Evolutionary conservation across 2,888 invertebrate genomes (phyloP), one percentile per base, ranked within the genome.

Genomic region (Drosophila nigricruria): DNA sequence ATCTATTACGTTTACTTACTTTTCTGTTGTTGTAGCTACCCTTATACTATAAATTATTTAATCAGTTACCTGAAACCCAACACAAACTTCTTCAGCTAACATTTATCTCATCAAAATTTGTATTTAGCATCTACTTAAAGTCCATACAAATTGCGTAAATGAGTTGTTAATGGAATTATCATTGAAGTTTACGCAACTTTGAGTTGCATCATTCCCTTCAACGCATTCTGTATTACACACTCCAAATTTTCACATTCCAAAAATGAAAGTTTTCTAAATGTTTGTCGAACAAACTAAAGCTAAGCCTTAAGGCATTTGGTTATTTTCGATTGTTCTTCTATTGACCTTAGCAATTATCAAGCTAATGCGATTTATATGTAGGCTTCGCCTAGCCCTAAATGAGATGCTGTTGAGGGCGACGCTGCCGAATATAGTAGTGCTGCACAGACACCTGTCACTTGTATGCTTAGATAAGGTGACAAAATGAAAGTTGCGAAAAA

Each of bases 401-500:
- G 56, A 58, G n/a, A 36, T 16, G 34, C 18, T 61, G 50, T 36
- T 32, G 53, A 14, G 25, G 66, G 73, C 56, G 34, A 14, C 34
- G 34, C 40, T 27, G 61, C 20, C 30, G 52, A 62, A 57, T 64
- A 75, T 71, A 52, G 63, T 47, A 42, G 60, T 27, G 18, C 14
- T 52, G 20, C 50, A 16, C 65, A 52, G 73, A 58, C 54, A 32
- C 58, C 58, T 75, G 80, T 65, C 71, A 65, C 23, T 43, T 70
- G 42, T 40, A 47, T 73, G 43, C 43, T 49, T 62, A 62, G 53
- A 69, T 63, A 52, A 71, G 73, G 63, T 71, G 75, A 70, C 73
- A 78, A 86, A 86, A 88, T 75, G 86, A 86, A 86, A 86, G 89
- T 88, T 71, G 78, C 77, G 60, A 71, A 74, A 72, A 75, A 30